Percentiles rank a stretch among this genome's conserved stretches.
These are phyloP conservation scores for Cynaeus angustus DNA, from an alignment of 2,888 invertebrate genomes.

Conservation along the genomic window DNA sequence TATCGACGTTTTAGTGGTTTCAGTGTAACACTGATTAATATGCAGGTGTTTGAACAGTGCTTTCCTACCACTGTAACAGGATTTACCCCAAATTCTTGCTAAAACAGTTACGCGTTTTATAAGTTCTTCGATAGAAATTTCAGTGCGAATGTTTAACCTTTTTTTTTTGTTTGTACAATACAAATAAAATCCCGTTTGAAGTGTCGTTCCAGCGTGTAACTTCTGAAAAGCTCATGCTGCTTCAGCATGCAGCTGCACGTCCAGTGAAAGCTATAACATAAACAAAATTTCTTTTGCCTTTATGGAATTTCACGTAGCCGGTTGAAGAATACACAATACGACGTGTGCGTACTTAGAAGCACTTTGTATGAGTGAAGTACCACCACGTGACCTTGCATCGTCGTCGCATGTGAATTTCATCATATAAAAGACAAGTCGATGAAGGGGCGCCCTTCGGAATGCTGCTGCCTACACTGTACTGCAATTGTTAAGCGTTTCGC, in stretches of 20 bases:
- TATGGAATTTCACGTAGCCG: constrained; percentile 35
- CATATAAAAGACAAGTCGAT: constrained; percentile 24
- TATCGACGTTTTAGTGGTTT: too few species aligned
- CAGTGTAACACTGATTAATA: too few species aligned
- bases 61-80: too few species aligned
- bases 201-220: background rate
- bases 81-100: too few species aligned
- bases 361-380: constrained; percentile 37
- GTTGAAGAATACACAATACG: constrained; percentile 34
- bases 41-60: too few species aligned
- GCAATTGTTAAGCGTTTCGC: constrained; percentile 22
- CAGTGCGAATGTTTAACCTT: background rate
- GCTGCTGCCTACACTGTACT: constrained; percentile 23
- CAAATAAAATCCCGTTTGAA: background rate
- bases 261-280: constrained; percentile 36
- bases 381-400: constrained; percentile 40
- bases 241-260: constrained; percentile 27
- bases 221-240: constrained; percentile 7
- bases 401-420: constrained; percentile 43
- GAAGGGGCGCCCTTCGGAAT: constrained; percentile 41
- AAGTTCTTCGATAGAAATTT: too few species aligned
- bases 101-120: too few species aligned
- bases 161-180: background rate
- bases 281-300: constrained; percentile 44
- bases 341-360: constrained; percentile 26